Evolutionary conservation across 2,797 vertebrate genomes (phyloP), one percentile per base, ranked within the genome.

Genomic region (Brotula barbata): DNA sequence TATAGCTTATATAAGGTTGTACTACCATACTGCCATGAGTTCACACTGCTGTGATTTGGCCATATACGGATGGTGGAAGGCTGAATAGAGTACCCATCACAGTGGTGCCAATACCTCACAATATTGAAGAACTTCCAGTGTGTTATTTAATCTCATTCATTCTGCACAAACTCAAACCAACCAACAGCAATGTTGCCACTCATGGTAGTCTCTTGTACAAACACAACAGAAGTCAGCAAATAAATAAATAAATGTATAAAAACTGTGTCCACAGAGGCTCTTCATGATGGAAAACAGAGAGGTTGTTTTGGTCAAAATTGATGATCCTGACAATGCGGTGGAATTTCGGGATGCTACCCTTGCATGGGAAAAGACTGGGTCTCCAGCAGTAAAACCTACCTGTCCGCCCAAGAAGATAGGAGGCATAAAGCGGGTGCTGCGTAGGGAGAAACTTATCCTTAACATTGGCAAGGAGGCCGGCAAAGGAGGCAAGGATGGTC

Each of bases 261-360:
- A 20, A 23, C 13, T 48, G 22, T 77, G 17, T 71, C 63, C 59
- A 28, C 87, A 94, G 93, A 90, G 87, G 69, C 89, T 94, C 20
- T 90, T 93, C 28, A 84, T 90, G 77, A 89, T 94, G 90, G 91
- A 93, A 12, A 89, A 93, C 59, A 83, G 89, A 57, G 83, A 92
- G 73, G 73, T 61, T 1, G 63, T 91, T 42, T 50, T 74, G 43
- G 58, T 34, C 37, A 91, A 91, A 77, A 86, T 79, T 47, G 87
- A 89, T 56, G 84, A 92, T 57, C 84, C 87, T 1, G 34, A 57
- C 25, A 90, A 91, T 7, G 82, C 75, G 0, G 83, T 94, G 36
- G 92, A 93, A 77, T 93, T 93, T 75, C 82, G 68, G 41, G 83
- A 89, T 0, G 91, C 91, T 54, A 93, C 91, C 0, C 82, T 94